These are phyloP conservation scores for Fregata magnificens DNA, from an alignment of 2,113 vertebrate genomes.

Conservation along the genomic window DNA sequence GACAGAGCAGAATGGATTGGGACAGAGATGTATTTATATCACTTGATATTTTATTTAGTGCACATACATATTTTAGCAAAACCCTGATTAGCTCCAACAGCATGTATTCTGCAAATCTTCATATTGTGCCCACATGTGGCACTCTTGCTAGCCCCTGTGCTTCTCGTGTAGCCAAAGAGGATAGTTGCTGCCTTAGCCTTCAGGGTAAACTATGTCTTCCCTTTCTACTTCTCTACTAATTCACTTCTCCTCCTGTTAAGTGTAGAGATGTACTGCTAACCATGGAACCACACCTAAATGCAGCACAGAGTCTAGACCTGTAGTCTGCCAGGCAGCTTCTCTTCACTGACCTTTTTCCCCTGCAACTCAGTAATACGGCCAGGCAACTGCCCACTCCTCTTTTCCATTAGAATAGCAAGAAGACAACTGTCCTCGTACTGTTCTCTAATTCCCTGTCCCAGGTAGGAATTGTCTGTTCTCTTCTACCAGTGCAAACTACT, in stretches of 20 bases:
- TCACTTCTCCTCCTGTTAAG: not conserved
- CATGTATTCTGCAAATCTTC: not conserved
- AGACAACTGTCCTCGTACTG: not conserved
- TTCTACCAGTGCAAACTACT: not conserved
- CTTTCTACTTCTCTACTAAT: not conserved
- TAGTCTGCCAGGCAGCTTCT: not conserved
- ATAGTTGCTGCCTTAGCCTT: not conserved
- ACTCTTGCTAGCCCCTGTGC: not conserved
- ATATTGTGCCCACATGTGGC: not conserved
- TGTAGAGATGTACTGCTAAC: not conserved
- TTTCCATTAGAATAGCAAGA: not conserved
- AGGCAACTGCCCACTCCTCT: not conserved
- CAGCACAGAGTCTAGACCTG: not conserved
- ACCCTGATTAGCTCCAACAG: not conserved
- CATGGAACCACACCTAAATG: not conserved
- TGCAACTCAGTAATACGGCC: not conserved
- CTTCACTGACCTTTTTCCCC: not conserved
- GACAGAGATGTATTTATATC: slow-evolving; percentile 1
- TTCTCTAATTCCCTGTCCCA: not conserved
- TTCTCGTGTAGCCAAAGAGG: not conserved
- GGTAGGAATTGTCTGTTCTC: not conserved
- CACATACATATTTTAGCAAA: slow-evolving; percentile 31
- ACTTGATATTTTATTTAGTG: slow-evolving; percentile 44
- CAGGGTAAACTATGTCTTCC: not conserved
- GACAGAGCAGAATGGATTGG: not conserved